phyloP scores from a whole-genome alignment of 1,140 invertebrate species.

The Odontomachus brunneus region DNA sequence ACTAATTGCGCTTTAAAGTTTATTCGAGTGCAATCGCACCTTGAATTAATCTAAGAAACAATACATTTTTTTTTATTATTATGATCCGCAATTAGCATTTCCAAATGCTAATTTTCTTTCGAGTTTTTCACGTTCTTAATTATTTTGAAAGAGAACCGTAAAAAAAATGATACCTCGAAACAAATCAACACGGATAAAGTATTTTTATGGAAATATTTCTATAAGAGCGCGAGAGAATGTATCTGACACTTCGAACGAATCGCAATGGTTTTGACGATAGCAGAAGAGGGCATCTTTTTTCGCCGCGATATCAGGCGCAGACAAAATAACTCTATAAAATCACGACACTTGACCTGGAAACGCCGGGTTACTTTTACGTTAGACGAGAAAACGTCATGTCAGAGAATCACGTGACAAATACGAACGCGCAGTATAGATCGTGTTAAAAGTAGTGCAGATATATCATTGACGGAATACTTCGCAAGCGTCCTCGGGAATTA shows the following conservation, averaged over 20 bases:
- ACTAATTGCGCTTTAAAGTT: neutral
- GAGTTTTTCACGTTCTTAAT: conserved; percentile 2
- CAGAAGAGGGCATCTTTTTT: conserved; percentile 17
- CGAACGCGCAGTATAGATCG: too few relatives aligned
- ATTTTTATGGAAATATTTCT: conserved; percentile 9
- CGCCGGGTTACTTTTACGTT: too few relatives aligned
- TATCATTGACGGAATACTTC: too few relatives aligned
- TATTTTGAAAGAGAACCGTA: neutral
- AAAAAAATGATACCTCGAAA: neutral
- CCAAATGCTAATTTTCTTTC: neutral
- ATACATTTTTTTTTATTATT: neutral
- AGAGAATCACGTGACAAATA: too few relatives aligned
- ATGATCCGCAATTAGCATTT: neutral
- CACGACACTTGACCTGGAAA: neutral
- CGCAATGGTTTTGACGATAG: conserved; percentile 22
- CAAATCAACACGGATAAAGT: neutral
- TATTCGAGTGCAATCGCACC: neutral
- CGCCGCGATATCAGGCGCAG: conserved; percentile 7
- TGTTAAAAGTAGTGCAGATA: too few relatives aligned
- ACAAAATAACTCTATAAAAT: conserved; percentile 23
- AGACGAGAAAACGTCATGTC: too few relatives aligned
- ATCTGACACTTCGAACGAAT: neutral
- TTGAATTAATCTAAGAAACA: too few relatives aligned
- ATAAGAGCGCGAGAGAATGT: neutral
- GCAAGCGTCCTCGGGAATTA: too few relatives aligned